Base-by-base conservation (phyloP, 2,888 invertebrate species). In the Tanytarsus gracilentus region DNA sequence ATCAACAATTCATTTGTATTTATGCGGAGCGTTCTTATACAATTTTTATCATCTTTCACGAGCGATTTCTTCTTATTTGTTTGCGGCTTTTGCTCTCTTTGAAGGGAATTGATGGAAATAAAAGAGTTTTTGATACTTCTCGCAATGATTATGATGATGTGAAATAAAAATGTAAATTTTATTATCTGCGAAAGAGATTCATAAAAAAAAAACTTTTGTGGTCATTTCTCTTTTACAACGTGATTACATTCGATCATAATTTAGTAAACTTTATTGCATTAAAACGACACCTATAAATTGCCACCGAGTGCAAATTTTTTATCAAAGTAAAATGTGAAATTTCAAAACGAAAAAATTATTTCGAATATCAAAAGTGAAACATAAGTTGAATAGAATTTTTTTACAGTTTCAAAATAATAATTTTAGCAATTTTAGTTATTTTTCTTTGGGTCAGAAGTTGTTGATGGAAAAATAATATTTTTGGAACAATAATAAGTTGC, bases 1-100 rank as follows among this genome's bases (percentile, higher is more conserved):
- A 56, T 27, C 58, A 58, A 56, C 56, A 56, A 39, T 56, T 56
- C 58, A 58, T 58, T 48, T 58, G 58, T 58, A 21, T 58, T 44
- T 58, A 25, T 58, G 48, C 30, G 53, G 53, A 53, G 53, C 23
- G 16, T 51, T 51, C 51, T 51, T 51, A 51, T 16, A 51, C 51
- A 51, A 29, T 51, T 26, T 51, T 51, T 51, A 51, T 53, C 53
- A 53, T 53, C 53, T 51, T 36, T 36, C 21, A 30, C 14, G 55
- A 58, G 58, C 58, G 21, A 16, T 18, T 51, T 51, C 16, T 16
- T n/a, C n/a, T 6, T 21, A 4, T 11, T 33, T 5, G 3, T 44
- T 44, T 44, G 21, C 21, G 21, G 44, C 44, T 23, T 44, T 44
- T 44, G 44, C 44, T 44, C 44, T 44, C 44, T 44, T 44, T 44